Evolutionary conservation across 2,888 invertebrate genomes (phyloP), one percentile per base, ranked within the genome.

Genomic region (Oxycera nigricornis): DNA sequence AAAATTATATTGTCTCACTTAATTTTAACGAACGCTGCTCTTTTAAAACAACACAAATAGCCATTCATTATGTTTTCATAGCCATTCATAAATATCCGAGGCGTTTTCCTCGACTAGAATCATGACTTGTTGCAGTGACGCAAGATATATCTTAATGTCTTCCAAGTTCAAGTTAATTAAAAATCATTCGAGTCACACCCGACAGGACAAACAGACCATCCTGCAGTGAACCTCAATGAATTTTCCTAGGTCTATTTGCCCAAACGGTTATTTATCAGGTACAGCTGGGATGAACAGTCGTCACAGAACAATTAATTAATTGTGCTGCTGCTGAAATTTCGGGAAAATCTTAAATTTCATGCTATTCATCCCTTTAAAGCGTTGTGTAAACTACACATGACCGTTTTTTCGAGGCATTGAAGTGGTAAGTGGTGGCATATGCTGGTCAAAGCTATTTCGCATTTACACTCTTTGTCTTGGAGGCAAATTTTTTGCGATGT

Each of bases 251-350:
- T 28, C n/a, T 30, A 26, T 9, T 28, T 11, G 11, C 7, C 30
- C 24, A 39, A 20, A 41, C 11, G 4, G 22, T 30, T 67, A 62
- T 74, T 74, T 74, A 65, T 74, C 72, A 65, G 62, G 74, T 72
- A 72, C 72, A 74, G 74, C 72, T 74, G 72, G 65, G 57, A 11
- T 24, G 41, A 67, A 24, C 4, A 67, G 67, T 28, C 41, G 2
- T 3, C 41, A 41, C 20, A 46, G 26, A 14, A 41, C 46, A 67
- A 67, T 67, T 67, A 67, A 67, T 67, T 39, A 41, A 39, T 59
- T 59, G 11, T 9, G 2, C 28, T 26, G 28, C 28, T 26, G 28
- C 11, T 59, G 59, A n/a, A 30, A 59, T 59, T 59, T 59, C n/a
- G 30, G 59, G 59, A 30, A 30, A 30, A 59, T 30, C 22, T 59